Conservation (phyloP, 2,113 vertebrate species). For the Saccopteryx leptura region DNA sequence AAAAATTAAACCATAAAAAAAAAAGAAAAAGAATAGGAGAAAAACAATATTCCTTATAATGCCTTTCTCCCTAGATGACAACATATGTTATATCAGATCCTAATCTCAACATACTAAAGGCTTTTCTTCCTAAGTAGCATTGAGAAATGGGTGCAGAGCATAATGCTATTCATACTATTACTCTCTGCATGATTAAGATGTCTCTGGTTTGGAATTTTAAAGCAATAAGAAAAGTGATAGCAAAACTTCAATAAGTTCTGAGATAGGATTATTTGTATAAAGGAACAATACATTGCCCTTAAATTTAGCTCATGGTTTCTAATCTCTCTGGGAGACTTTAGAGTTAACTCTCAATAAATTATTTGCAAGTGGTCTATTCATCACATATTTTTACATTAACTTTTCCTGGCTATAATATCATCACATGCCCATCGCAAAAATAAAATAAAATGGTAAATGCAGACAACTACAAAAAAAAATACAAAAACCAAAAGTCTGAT, state of each 20-base stretch:
- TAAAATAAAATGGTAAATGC: background rate
- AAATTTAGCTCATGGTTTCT: constrained; percentile 46
- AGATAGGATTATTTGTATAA: constrained; percentile 82
- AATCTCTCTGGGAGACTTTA: constrained; percentile 40
- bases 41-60: background rate
- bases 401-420: constrained; percentile 31
- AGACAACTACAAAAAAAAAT: constrained; percentile 30
- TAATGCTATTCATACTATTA: constrained; percentile 86
- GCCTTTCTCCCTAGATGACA: background rate
- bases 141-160: constrained; percentile 82
- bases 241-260: constrained; percentile 84
- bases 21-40: constrained; percentile 24
- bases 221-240: constrained; percentile 84
- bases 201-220: constrained; percentile 87
- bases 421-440: background rate
- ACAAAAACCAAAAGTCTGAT: background rate
- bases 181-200: constrained; percentile 87
- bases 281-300: constrained; percentile 62
- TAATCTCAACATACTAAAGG: constrained; percentile 20
- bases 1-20: background rate
- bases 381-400: constrained; percentile 7
- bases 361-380: background rate
- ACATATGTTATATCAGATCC: background rate
- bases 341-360: constrained; percentile 70
- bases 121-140: constrained; percentile 77